Evolutionary conservation across 1,140 invertebrate genomes (phyloP).

Genomic region (Cherax destructor): DNA sequence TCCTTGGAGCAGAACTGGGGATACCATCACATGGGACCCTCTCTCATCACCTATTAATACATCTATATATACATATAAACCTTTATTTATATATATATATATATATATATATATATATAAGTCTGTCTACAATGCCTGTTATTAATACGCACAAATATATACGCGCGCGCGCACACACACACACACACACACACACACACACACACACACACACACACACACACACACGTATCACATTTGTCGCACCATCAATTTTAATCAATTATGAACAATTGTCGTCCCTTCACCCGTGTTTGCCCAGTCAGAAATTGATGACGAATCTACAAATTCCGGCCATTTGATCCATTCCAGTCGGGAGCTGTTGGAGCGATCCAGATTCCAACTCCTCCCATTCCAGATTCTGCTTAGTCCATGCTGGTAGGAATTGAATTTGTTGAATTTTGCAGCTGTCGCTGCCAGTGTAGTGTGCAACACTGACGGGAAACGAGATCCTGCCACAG

Average conservation of each 20-base stretch:
- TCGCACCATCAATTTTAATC: constrained; percentile 21
- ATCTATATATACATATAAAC: no score
- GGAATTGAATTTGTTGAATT: no score
- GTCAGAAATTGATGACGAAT: constrained; percentile 22
- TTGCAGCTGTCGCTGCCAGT: no score
- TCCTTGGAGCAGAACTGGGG: no score
- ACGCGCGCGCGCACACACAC: not conserved
- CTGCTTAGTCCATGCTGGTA: not conserved
- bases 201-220: not conserved
- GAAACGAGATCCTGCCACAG: no score
- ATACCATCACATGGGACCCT: no score
- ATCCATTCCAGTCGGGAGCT: constrained; percentile 21
- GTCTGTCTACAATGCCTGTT: no score
- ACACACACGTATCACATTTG: not conserved
- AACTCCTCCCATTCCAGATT: not conserved
- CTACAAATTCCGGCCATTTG: constrained; percentile 29
- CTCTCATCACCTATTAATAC: no score
- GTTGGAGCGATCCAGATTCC: not conserved
- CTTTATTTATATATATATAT: no score
- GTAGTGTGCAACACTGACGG: no score
- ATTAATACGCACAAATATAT: no score
- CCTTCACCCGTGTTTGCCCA: not conserved
- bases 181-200: not conserved
- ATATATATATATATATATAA: no score
- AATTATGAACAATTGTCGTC: constrained; percentile 20